Conservation (phyloP, 92 coral and sea anemone species). For the Plumapathes pennacea region DNA sequence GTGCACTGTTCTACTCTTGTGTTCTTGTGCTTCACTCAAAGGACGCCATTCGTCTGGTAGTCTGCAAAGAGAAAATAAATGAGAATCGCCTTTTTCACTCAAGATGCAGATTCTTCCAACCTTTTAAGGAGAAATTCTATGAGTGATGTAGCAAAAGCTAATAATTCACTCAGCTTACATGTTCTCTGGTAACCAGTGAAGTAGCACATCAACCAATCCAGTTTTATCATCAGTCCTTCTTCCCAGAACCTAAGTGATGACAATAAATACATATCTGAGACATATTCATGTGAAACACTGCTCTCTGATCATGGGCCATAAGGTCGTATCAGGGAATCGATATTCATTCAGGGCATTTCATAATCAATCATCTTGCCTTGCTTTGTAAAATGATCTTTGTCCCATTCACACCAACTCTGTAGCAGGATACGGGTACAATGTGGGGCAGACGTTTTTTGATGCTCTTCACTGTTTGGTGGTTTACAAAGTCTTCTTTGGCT, state of each 20-base stretch:
- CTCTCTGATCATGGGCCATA: no score
- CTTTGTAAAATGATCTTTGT: conserved; percentile 76
- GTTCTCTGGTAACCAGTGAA: conserved; percentile 93
- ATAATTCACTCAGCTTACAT: no score
- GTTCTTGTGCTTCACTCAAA: conserved; percentile 64
- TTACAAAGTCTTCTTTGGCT: conserved; percentile 95
- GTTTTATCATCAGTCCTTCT: conserved; percentile 69
- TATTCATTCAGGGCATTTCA: not conserved
- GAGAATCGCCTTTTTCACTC: no score
- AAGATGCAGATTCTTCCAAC: no score
- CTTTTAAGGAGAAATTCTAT: no score
- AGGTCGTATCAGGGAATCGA: no score
- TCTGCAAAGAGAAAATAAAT: conserved; percentile 37
- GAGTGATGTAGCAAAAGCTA: no score
- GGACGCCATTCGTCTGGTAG: conserved; percentile 95
- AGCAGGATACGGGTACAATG: conserved; percentile 70
- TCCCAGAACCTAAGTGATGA: conserved; percentile 65
- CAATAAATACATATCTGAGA: not conserved
- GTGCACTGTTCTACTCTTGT: conserved; percentile 65
- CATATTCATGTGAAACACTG: not conserved
- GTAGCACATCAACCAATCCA: conserved; percentile 71
- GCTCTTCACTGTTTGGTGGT: conserved; percentile 74
- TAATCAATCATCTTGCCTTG: conserved; percentile 47
- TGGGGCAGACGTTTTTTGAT: conserved; percentile 80
- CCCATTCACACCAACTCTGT: conserved; percentile 86